A percentile compares a stretch with the other conserved stretches of the same genome.
phyloP scores from a whole-genome alignment of 2,113 vertebrate genomes.

The Aspiorhynchus laticeps region DNA sequence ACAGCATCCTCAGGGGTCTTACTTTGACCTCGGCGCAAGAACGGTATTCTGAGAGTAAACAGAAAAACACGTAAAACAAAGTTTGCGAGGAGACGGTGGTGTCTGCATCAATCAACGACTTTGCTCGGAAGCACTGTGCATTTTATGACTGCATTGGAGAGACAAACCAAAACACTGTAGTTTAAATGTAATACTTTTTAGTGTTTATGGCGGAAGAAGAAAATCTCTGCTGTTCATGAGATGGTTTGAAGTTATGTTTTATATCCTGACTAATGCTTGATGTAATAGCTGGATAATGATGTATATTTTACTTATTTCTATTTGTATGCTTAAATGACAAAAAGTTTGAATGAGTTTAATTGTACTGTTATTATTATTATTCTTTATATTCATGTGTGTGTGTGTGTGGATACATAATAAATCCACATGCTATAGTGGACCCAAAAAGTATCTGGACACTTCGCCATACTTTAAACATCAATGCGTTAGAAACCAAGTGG shows the following conservation, averaged over 20 bases:
- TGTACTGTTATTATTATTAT: not conserved
- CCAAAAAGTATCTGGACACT: not conserved
- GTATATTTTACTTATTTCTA: not conserved
- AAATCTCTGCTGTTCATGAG: too few species aligned
- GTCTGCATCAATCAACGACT: not conserved
- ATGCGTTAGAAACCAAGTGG: too few species aligned
- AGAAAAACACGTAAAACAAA: not conserved
- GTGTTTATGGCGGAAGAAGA: not conserved
- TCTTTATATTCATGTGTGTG: not conserved
- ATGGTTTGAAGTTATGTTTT: not conserved
- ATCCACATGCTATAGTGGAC: not conserved
- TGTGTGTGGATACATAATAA: too few species aligned
- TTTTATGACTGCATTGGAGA: not conserved
- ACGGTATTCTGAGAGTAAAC: slow-evolving; percentile 61
- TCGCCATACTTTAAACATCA: too few species aligned
- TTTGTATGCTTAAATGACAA: not conserved
- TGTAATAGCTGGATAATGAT: not conserved
- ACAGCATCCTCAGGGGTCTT: slow-evolving; percentile 72
- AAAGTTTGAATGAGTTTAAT: slow-evolving; percentile 7
- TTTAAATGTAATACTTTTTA: not conserved
- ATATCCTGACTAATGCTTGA: not conserved
- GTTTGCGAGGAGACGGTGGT: not conserved
- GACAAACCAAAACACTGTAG: not conserved
- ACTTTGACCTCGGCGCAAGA: slow-evolving; percentile 72
- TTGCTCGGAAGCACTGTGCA: not conserved